phyloP scores from a whole-genome alignment of 2,797 vertebrate genomes.

The Enteromius fasciolatus region DNA sequence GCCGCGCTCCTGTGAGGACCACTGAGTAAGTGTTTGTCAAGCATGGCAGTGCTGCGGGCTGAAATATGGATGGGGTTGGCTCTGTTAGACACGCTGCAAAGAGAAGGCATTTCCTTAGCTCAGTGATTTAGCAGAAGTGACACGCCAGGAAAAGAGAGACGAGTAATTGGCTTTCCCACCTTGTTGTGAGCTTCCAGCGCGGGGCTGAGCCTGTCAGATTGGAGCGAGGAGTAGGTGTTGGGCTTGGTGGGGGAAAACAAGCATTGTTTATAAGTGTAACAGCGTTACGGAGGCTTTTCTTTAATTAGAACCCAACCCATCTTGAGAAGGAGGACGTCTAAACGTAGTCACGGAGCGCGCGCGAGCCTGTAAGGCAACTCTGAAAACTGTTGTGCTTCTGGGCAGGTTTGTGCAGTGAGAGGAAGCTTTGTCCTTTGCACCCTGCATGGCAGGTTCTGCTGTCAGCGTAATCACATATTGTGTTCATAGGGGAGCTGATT shows the following conservation, averaged over 20 bases:
- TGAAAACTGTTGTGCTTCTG: constrained; percentile 17
- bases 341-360: constrained; percentile 3
- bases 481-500: constrained; percentile 63
- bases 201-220: constrained; percentile 45
- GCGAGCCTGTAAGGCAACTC: constrained; percentile 10
- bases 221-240: constrained; percentile 22
- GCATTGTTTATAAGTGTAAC: constrained; percentile 37
- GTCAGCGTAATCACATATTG: constrained; percentile 49
- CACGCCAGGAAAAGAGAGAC: constrained; percentile 50
- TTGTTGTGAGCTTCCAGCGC: constrained; percentile 48
- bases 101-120: constrained; percentile 43
- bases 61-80: constrained; percentile 40
- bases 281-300: constrained; percentile 17
- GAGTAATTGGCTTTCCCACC: constrained; percentile 64
- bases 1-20: constrained; percentile 31
- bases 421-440: constrained; percentile 40
- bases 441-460: constrained; percentile 47
- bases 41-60: constrained; percentile 35
- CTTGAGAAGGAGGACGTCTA: constrained; percentile 12
- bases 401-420: constrained; percentile 43
- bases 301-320: constrained; percentile 40
- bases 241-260: constrained; percentile 37
- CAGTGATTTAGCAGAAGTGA: constrained; percentile 56
- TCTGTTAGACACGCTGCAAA: constrained; percentile 33
- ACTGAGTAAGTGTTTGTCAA: constrained; percentile 34